Evolutionary conservation across 2,113 vertebrate genomes (phyloP), one percentile per base, ranked within the genome.

Genomic region (Rhinoderma darwinii): DNA sequence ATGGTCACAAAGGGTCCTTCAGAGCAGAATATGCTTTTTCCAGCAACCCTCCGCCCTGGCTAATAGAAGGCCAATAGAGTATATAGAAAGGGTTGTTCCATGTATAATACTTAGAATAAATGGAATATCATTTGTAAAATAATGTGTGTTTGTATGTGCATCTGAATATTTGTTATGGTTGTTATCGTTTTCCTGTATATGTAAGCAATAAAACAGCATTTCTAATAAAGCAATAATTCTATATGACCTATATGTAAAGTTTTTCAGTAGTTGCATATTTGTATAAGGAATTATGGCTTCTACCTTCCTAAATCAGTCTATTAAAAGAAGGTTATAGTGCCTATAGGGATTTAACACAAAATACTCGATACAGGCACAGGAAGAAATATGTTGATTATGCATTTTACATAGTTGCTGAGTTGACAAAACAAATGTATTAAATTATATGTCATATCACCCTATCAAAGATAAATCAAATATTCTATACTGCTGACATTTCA

Each of bases 381-480:
- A 41, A 82, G 68, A 87, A 87, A 87, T 87, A 59, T 87, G 86
- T 82, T 87, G 86, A 87, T 87, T 87, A 82, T 75, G 86, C 86
- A 82, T 61, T 87, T 87, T 87, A 82, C 27, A 47, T 75, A 63
- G 50, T 75, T 87, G 86, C 86, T 87, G 86, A 87, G 39, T 82
- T 73, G 86, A 59, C 66, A 75, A 82, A 87, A 87, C 79, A 87
- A 74, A 82, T 82, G 79, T 82, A 87, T 87, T 87, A 87, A 82
- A 87, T 82, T 87, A 82, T 87, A 79, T 87, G 86, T 82, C 79
- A 87, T 81, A 87, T 87, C 86, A 82, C 68, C 78, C 86, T 87
- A 87, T 87, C 86, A 87, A 87, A 87, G 78, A 87, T 87, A 87
- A 87, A 87, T 87, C 86, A 87, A 82, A 87, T 87, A 87, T 82